Conservation (phyloP, 2,113 vertebrate species). For the Tylochromis polylepis region DNA sequence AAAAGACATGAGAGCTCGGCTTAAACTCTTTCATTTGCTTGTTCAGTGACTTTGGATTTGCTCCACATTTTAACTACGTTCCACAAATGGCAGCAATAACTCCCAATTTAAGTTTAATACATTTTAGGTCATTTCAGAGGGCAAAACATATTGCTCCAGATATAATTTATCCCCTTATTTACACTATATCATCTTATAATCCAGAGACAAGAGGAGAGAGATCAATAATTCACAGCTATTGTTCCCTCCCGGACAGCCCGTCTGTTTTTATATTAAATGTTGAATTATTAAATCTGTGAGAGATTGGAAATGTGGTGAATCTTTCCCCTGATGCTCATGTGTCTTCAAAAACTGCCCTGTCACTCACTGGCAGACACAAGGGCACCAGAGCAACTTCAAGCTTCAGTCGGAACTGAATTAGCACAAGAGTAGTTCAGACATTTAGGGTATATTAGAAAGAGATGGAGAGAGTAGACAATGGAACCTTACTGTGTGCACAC, state of each 20-base stretch:
- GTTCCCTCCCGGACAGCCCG: conserved; percentile 45
- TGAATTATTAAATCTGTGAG: conserved; percentile 72
- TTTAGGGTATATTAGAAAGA: neutral
- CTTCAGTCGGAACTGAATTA: neutral
- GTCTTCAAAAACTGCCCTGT: neutral
- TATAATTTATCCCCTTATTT: conserved; percentile 39
- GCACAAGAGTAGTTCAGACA: neutral
- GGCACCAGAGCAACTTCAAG: neutral
- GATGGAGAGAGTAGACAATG: neutral
- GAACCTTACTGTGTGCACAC: neutral
- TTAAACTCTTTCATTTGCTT: neutral
- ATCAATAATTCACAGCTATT: conserved; percentile 73
- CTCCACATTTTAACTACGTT: neutral
- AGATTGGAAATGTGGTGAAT: conserved; percentile 34
- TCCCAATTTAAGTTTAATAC: conserved; percentile 12
- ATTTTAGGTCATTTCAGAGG: conserved; percentile 12
- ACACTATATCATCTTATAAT: conserved; percentile 38
- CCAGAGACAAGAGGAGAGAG: conserved; percentile 12
- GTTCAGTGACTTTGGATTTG: conserved; percentile 1
- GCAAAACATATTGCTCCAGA: conserved; percentile 19
- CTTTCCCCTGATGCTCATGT: neutral
- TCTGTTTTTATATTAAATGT: conserved; percentile 71
- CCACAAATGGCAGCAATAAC: neutral
- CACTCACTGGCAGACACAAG: neutral
- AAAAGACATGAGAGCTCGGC: neutral